Base-by-base conservation (phyloP, 2,797 vertebrate species). In the Xiphorhynchus erythropygius region DNA sequence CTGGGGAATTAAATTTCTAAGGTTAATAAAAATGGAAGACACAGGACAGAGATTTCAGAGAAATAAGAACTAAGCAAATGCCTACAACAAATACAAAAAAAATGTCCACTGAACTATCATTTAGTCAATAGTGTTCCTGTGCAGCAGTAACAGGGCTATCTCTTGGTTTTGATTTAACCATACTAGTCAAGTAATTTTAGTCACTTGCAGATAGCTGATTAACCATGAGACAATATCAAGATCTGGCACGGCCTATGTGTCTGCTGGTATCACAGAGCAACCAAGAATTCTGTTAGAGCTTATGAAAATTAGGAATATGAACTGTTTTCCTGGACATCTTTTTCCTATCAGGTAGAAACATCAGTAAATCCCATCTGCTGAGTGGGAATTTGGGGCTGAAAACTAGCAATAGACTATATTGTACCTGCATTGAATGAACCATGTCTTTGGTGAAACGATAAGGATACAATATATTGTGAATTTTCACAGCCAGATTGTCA, bases 361-460 rank as follows among this genome's bases (percentile, higher is more conserved):
- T 39, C 33, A 79, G 55, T 41, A 95, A 69, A 82, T 55, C 13
- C 13, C 37, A 63, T 30, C 4, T 7, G 15, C 30, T 53, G 28
- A 77, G 57, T 47, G 56, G 53, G 37, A 93, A 74, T 73, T 60
- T 32, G 10, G 32, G 18, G 18, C 10, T 50, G 35, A 44, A 91
- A 83, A 76, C 4, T 19, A 73, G 35, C 21, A 69, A 69, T 2
- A 65, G 23, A 52, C 53, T 7, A 62, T 69, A 83, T 65, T 89
- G 95, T 98, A 98, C 99, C 99, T 99, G 98, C 98, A 99, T 98
- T 13, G 99, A 99, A 90, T 98, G 98, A 95, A 99, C 98, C 99
- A 99, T 99, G 52, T 98, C 98, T 96, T 99, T 99, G 91, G 99
- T 99, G 96, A 99, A 99, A 79, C 99, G 99, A 78, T 99, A 99